Evolutionary conservation across 1,140 invertebrate species (phyloP).

Genomic region (Tenebrio molitor): DNA sequence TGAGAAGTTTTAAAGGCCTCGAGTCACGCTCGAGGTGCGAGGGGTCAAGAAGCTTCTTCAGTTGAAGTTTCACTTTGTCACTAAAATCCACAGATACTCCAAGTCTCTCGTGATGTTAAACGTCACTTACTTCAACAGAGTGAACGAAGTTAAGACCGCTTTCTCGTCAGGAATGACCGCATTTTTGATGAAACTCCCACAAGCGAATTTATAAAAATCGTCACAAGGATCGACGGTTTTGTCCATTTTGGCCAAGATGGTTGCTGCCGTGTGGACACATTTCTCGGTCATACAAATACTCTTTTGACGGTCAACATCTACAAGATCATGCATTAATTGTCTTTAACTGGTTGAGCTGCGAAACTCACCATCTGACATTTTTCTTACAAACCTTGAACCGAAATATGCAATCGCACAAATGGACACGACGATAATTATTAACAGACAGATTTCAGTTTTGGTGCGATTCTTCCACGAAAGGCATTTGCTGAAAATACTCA

Average conservation of each 20-base stretch:
- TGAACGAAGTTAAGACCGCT: conserved; percentile 68
- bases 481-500: not conserved
- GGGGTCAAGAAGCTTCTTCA: conserved; percentile 19
- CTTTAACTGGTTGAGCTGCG: too few relatives aligned
- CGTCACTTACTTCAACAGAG: not conserved
- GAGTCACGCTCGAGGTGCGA: conserved; percentile 3
- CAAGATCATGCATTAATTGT: too few relatives aligned
- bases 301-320: too few relatives aligned
- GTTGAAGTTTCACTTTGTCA: conserved; percentile 29
- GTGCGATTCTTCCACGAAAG: too few relatives aligned
- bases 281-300: too few relatives aligned
- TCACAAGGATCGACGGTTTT: conserved; percentile 77
- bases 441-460: too few relatives aligned
- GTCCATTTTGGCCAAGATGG: conserved; percentile 78
- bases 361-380: not conserved
- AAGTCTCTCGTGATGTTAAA: too few relatives aligned
- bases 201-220: conserved; percentile 80
- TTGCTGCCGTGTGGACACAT: conserved; percentile 74
- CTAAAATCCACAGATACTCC: conserved; percentile 64
- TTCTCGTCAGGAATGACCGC: conserved; percentile 71
- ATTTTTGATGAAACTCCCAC: conserved; percentile 71
- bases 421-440: too few relatives aligned
- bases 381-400: not conserved
- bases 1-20: conserved; percentile 40
- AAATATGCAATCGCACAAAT: too few relatives aligned